phyloP scores from a whole-genome alignment of 2,113 vertebrate genomes.

The Guaruba guarouba region DNA sequence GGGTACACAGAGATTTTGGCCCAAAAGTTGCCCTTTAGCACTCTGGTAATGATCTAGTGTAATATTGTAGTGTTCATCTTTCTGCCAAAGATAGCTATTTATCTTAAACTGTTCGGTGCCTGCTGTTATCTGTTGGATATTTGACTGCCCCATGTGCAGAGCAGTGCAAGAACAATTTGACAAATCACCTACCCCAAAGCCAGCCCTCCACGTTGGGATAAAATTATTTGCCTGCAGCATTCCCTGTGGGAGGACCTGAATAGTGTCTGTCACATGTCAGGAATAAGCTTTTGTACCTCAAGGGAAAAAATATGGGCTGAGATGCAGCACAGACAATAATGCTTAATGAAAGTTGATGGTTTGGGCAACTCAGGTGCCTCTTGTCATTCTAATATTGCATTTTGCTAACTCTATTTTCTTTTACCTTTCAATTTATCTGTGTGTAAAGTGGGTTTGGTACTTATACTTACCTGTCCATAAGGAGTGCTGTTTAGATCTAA shows the following conservation, averaged over 20 bases:
- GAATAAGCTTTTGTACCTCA: neutral
- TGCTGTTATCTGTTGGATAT: neutral
- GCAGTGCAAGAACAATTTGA: neutral
- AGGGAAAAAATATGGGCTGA: neutral
- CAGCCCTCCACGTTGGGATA: neutral
- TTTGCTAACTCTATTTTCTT: neutral
- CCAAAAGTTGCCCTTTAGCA: neutral
- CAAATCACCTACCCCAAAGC: neutral
- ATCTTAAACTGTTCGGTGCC: neutral
- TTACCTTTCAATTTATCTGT: neutral
- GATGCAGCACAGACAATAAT: neutral
- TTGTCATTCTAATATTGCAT: neutral
- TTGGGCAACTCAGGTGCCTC: neutral
- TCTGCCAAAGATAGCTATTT: neutral
- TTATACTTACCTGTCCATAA: neutral
- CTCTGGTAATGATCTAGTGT: neutral
- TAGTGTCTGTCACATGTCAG: neutral
- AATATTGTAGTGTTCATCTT: neutral
- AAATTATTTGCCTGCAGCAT: neutral
- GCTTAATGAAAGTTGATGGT: neutral
- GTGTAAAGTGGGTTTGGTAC: neutral
- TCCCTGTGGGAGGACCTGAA: neutral
- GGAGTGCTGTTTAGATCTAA: conserved; percentile 2
- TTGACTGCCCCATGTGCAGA: neutral
- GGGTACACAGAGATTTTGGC: neutral